Base-by-base conservation (phyloP, 2,113 vertebrate genomes). In the Orcinus orca region DNA sequence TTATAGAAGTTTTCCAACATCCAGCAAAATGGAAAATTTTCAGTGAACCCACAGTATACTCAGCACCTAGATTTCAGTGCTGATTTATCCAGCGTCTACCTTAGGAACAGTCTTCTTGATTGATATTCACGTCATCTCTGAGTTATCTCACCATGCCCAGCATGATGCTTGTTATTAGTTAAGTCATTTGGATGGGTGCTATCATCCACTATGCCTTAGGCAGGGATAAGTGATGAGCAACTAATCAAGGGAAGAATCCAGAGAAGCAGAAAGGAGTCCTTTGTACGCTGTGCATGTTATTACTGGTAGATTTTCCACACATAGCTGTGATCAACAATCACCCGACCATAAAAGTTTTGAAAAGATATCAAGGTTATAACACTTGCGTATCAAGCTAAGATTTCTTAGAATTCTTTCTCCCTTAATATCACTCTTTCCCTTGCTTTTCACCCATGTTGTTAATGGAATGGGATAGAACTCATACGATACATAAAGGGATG, bases 201-300 rank as follows among this genome's bases (percentile, higher is more conserved):
- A 73, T 94, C 83, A 96, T 77, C 90, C 67, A 3, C 0, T 0
- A 2, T 70, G 76, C 50, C 67, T 23, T 3, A 53, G 96, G 88
- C 84, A 79, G 29, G 41, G 33, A 44, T 88, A 95, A 98, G 26
- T 53, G 47, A 70, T 0, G 0, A 96, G 79, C 58, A 96, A 94
- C 55, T 0, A 3, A 88, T 93, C 53, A 76, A 96, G 81, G 29
- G 33, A 74, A 33, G 83, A 96, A 85, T 88, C 15, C 93, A 90
- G 74, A 67, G 77, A 77, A 95, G 67, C 50, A 81, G 11, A 3
- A 98, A 82, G 98, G 63, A 93, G 29, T n/a, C 87, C 55, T 97
- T 96, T 98, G 94, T 96, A 0, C 0, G 14, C 36, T 18, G 53
- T 65, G 15, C 91, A 2, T 79, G 92, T 93, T 81, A 29, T 36